Evolutionary conservation across 2,797 vertebrate species (phyloP), one percentile per base, ranked within the genome.

Genomic region (Staurois parvus): DNA sequence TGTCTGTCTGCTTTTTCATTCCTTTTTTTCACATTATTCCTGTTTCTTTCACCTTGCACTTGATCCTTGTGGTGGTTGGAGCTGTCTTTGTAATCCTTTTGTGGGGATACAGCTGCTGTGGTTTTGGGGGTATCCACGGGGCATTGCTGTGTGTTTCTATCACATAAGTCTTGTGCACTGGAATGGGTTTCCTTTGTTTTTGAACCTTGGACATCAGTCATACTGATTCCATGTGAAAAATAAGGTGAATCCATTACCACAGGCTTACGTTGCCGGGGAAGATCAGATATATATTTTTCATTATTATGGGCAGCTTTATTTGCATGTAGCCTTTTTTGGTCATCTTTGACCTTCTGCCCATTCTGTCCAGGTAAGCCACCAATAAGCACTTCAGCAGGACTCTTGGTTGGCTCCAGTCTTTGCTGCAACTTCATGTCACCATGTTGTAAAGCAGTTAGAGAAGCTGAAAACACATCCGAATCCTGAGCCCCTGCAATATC

Each of bases 391-490:
- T 81, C 69, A 6, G 52, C 28, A 3, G 64, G 48, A 21, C 42
- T 2, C 4, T 24, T 30, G 13, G 52, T 48, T n/a, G 32, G n/a
- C 24, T 76, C 29, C 3, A 69, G 42, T 40, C 64, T 80, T 74
- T 85, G 67, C 32, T 80, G 82, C 15, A 26, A 70, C 42, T 80
- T 85, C 11, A 52, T 37, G 28, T 67, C 17, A 48, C 6, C 48
- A 19, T 79, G 30, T 6, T 79, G 69, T 24, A 72, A 59, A 30
- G 83, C 21, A 45, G 83, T 81, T 69, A 40, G 37, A 19, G 83
- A 72, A 45, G 64, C 21, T 26, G 64, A 59, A 48, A 81, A 81
- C 26, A 70, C 72, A 30, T 76, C 72, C 28, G n/a, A 76, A 4
- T 85, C 78, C 32, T 30, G 28, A 72, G 24, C 52, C 24, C n/a